A percentile compares a stretch with the other conserved stretches of the same genome.
Conservation (phyloP, 2,888 invertebrate species). For the Dorcus parallelipipedus region DNA sequence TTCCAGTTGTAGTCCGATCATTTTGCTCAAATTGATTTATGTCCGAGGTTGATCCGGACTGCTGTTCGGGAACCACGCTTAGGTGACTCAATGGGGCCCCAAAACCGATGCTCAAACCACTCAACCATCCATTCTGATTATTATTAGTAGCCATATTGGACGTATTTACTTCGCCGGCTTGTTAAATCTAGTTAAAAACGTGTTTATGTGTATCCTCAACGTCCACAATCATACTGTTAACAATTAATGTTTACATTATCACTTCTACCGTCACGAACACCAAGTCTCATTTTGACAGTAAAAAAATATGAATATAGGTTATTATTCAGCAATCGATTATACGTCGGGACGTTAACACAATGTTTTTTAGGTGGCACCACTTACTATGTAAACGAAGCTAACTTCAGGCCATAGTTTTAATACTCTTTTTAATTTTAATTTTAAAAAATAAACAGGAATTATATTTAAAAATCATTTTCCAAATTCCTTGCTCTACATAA, state of each 20-base stretch:
- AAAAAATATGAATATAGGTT: conserved; percentile 32
- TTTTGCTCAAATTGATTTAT: conserved; percentile 47
- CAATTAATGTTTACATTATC: not conserved
- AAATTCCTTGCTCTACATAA: no score
- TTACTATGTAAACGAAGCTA: conserved; percentile 6
- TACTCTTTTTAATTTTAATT: no score
- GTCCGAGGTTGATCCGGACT: conserved; percentile 39
- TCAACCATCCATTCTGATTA: conserved; percentile 50
- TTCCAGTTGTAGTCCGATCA: conserved; percentile 42
- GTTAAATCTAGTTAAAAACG: not conserved
- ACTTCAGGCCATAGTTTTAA: no score
- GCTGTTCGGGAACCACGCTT: conserved; percentile 43
- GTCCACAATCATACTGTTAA: not conserved
- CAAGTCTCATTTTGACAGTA: conserved; percentile 14
- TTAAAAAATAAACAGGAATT: no score
- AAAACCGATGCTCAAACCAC: conserved; percentile 41
- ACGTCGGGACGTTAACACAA: not conserved
- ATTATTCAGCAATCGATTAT: conserved; percentile 24
- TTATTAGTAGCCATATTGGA: conserved; percentile 49
- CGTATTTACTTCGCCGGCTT: conserved; percentile 12
- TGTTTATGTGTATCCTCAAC: not conserved
- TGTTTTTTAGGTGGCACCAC: conserved; percentile 7
- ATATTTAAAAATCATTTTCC: no score
- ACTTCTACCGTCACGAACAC: conserved; percentile 4
- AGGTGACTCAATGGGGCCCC: conserved; percentile 36